phyloP scores from a whole-genome alignment of 2,888 invertebrate species.

The Drosophila neonasuta region DNA sequence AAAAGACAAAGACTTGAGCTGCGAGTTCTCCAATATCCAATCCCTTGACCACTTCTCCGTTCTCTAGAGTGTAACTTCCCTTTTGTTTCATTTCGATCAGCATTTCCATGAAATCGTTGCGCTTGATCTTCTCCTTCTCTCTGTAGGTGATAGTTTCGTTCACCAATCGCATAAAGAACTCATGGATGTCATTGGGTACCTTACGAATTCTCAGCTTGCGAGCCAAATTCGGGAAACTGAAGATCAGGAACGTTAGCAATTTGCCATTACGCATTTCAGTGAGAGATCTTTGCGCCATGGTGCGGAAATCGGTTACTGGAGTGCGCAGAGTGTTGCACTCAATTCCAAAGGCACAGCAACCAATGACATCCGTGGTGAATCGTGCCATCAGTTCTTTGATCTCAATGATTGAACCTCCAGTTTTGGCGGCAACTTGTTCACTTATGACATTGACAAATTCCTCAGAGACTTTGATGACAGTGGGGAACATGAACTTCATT shows the following conservation, averaged over 20 bases:
- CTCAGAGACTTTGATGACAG: constrained; percentile 51
- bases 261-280: constrained; percentile 43
- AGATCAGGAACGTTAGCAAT: constrained; percentile 39
- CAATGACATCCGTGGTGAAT: constrained; percentile 83
- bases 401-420: constrained; percentile 72
- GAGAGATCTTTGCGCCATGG: constrained; percentile 51
- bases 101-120: constrained; percentile 83
- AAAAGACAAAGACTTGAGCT: constrained; percentile 84
- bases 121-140: constrained; percentile 75
- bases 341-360: constrained; percentile 83
- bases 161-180: constrained; percentile 79
- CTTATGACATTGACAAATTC: constrained; percentile 51
- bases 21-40: constrained; percentile 81
- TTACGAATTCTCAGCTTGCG: constrained; percentile 59
- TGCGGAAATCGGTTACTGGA: constrained; percentile 78
- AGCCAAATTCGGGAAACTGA: constrained; percentile 65
- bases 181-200: constrained; percentile 62
- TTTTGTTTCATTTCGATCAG: constrained; percentile 81
- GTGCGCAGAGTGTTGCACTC: constrained; percentile 81
- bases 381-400: constrained; percentile 81
- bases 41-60: constrained; percentile 60
- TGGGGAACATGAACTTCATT: constrained; percentile 72
- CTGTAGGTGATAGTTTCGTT: constrained; percentile 80
- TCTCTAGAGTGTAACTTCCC: constrained; percentile 60
- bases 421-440: constrained; percentile 35